Base-by-base conservation (phyloP, 2,888 invertebrate species). In the Drosophila prolongata region DNA sequence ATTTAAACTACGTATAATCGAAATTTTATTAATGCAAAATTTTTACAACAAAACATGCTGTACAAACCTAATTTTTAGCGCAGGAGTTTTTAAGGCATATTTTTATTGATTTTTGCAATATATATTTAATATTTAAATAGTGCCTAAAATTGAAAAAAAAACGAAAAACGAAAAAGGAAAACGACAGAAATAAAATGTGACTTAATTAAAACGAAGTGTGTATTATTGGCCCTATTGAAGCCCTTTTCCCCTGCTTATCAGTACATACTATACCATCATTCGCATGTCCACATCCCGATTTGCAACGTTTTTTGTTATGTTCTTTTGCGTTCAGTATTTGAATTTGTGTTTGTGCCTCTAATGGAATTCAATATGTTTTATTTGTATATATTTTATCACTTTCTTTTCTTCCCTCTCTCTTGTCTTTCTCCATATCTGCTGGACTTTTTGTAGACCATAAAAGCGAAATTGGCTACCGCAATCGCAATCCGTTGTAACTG, bases 361-460 rank as follows among this genome's bases (percentile, higher is more conserved):
- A 70, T 30, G 57, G 44, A 76, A 65, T 11, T 49, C 13, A 38
- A 67, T 58, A 40, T 61, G 59, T 71, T 64, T 65, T 75, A 54
- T 58, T 58, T 64, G 54, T 57, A 66, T 40, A 53, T 59, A 53
- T 68, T 46, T 61, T 66, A 60, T 76, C 56, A 67, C 44, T 65
- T 64, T 62, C 44, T 46, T 76, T 59, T 73, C 59, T 73, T 66
- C 69, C 67, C 71, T 78, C 61, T 76, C 56, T 77, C 19, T 49
- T 72, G 30, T 56, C 66, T 69, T 24, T 64, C 37, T 72, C 61
- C 64, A 57, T 77, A 54, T 78, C 64, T 55, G 60, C 67, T 72
- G 66, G 69, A 79, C 77, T 80, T 75, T 84, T 86, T 83, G 83
- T 91, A 91, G 91, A 91, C 91, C 91, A 77, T 91, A 91, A 90